A percentile compares a stretch with the other conserved stretches of the same genome.
Conservation (phyloP, 1,140 invertebrate species). For the Coenobita brevimanus region DNA sequence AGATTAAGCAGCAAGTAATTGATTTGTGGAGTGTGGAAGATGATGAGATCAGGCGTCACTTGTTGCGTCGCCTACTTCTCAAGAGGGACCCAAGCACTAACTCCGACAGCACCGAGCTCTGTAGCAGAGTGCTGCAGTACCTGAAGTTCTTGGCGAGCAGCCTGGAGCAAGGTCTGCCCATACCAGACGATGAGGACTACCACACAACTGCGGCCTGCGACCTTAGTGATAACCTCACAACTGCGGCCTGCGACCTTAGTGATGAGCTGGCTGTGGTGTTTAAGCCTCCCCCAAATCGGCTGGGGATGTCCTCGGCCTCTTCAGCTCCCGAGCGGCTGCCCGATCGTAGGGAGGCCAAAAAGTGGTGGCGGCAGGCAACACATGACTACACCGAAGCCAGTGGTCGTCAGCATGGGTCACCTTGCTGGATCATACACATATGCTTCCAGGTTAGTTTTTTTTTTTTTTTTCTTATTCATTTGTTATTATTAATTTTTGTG, state of each 20-base stretch:
- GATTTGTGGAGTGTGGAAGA: constrained; percentile 39
- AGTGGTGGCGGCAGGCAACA: background rate
- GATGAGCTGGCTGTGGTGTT: no score
- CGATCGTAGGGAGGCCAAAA: background rate
- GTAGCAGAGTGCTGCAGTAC: constrained; percentile 31
- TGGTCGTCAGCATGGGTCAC: background rate
- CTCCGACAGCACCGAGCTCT: background rate
- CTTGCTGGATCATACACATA: constrained; percentile 35
- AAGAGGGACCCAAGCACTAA: constrained; percentile 52
- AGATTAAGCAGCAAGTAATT: constrained; percentile 16
- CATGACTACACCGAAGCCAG: constrained; percentile 11
- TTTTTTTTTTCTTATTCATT: no score
- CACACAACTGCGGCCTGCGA: background rate
- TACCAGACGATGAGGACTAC: constrained; percentile 18
- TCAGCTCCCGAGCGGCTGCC: background rate
- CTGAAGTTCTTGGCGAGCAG: constrained; percentile 25
- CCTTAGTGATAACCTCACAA: background rate
- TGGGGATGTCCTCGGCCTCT: no score
- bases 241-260: background rate
- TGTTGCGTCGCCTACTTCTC: constrained; percentile 23
- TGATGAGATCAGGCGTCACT: background rate
- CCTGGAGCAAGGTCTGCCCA: constrained; percentile 8
- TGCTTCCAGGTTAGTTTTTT: constrained; percentile 35
- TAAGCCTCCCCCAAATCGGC: no score
- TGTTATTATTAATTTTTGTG: no score